These are phyloP conservation scores for Sebastiscus tertius DNA, from an alignment of 2,797 vertebrate species.

Conservation along the genomic window DNA sequence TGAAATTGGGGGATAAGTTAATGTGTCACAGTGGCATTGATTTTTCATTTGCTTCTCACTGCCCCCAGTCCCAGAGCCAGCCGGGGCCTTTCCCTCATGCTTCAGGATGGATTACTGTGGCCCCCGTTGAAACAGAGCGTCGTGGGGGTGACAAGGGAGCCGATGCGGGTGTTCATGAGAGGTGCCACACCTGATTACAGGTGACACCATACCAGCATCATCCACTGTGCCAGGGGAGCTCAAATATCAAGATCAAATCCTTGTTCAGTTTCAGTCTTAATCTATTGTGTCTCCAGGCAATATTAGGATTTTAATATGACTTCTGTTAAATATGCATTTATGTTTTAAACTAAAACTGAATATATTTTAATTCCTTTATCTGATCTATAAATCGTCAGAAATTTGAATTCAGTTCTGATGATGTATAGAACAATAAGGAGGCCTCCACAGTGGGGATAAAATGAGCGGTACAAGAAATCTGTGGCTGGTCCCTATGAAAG, in stretches of 20 bases:
- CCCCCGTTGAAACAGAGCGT: slow-evolving; percentile 56
- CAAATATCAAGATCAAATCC: slow-evolving; percentile 32
- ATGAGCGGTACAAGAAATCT: slow-evolving; percentile 66
- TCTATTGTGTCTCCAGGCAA: neutral
- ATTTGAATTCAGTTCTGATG: slow-evolving; percentile 3
- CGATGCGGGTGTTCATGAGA: slow-evolving; percentile 59
- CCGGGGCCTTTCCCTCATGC: slow-evolving; percentile 65
- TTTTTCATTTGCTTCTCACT: slow-evolving; percentile 81
- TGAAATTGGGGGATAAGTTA: slow-evolving; percentile 84
- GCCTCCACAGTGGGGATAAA: slow-evolving; percentile 49
- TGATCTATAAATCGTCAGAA: slow-evolving; percentile 4
- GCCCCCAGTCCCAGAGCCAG: slow-evolving; percentile 66
- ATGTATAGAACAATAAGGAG: slow-evolving; percentile 36
- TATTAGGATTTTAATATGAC: slow-evolving; percentile 3
- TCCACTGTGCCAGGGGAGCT: slow-evolving; percentile 32
- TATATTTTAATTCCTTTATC: neutral
- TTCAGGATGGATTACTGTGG: slow-evolving; percentile 75
- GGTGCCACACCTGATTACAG: slow-evolving; percentile 75
- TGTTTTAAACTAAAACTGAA: neutral
- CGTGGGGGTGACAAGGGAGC: slow-evolving; percentile 56
- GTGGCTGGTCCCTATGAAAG: slow-evolving; percentile 68
- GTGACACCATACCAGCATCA: slow-evolving; percentile 55
- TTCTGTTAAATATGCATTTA: neutral
- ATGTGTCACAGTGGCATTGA: slow-evolving; percentile 83
- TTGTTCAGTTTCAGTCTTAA: slow-evolving; percentile 7